Percentiles rank a stretch among this genome's conserved stretches.
phyloP scores from a whole-genome alignment of 1,140 invertebrate genomes.

The Venustaconcha ellipsiformis region DNA sequence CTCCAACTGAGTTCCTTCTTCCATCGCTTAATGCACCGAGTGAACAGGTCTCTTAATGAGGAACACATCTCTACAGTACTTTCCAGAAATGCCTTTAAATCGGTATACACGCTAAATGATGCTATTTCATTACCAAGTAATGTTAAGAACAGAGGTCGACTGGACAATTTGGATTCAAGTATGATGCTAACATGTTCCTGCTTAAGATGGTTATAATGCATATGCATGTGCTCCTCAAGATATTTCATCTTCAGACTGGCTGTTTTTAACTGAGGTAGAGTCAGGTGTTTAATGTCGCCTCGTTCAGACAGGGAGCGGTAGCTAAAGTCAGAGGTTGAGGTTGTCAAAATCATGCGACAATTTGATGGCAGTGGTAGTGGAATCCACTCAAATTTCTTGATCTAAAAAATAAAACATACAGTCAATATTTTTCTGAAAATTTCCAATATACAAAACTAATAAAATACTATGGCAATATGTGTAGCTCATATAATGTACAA shows the following conservation, averaged over 20 bases:
- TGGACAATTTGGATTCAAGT: conserved; percentile 39
- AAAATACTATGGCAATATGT: too few relatives aligned
- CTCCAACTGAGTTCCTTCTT: conserved; percentile 57
- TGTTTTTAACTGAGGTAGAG: conserved; percentile 37
- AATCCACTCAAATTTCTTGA: conserved; percentile 64
- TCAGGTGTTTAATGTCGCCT: conserved; percentile 43
- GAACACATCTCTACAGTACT: conserved; percentile 42
- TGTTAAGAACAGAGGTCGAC: conserved; percentile 50
- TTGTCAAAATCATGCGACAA: conserved; percentile 61
- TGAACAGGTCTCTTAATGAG: conserved; percentile 56
- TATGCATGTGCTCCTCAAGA: conserved; percentile 42
- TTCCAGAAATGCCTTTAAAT: conserved; percentile 49
- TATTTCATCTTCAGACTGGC: conserved; percentile 31
- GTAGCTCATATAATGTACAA: too few relatives aligned
- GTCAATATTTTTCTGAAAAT: too few relatives aligned
- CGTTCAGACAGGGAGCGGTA: conserved; percentile 44
- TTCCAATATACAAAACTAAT: too few relatives aligned
- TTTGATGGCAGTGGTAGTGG: conserved; percentile 56
- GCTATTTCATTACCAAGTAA: conserved; percentile 52
- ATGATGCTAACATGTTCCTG: conserved; percentile 32
- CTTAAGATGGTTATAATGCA: conserved; percentile 38
- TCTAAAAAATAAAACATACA: conserved; percentile 37
- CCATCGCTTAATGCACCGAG: conserved; percentile 54
- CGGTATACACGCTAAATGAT: conserved; percentile 42
- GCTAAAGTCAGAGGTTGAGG: conserved; percentile 54